phyloP scores from a whole-genome alignment of 2,888 invertebrate genomes.

The Blomia tropicalis region DNA sequence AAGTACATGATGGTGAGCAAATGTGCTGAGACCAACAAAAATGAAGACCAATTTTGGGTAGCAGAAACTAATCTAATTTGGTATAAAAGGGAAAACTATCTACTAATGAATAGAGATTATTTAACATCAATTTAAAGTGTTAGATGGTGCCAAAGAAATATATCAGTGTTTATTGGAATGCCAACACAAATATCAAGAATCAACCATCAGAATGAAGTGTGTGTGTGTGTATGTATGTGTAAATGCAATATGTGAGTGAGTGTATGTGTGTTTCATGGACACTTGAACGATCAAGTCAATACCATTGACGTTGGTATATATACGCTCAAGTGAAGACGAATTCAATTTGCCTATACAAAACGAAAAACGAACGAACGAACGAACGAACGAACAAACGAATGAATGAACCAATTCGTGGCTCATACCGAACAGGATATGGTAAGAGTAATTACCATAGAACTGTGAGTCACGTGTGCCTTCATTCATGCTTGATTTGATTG shows the following conservation, averaged over 20 bases:
- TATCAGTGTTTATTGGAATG: too few species aligned
- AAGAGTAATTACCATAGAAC: not conserved
- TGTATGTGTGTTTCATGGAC: not conserved
- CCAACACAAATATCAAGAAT: too few species aligned
- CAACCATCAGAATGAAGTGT: too few species aligned
- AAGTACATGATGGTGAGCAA: too few species aligned
- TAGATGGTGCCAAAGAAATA: too few species aligned
- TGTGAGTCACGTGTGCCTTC: not conserved
- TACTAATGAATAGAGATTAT: constrained; percentile 8
- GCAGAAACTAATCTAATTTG: not conserved
- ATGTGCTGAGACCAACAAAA: not conserved
- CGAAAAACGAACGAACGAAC: too few species aligned
- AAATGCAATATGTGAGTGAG: not conserved
- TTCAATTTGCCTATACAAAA: not conserved
- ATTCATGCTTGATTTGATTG: constrained; percentile 12
- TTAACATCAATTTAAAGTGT: constrained; percentile 11
- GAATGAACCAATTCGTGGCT: not conserved
- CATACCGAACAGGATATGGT: not conserved
- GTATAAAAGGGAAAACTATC: not conserved
- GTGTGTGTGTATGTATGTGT: too few species aligned
- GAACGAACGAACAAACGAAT: too few species aligned
- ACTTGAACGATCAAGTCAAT: not conserved
- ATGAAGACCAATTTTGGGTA: not conserved
- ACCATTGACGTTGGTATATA: not conserved
- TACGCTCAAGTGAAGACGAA: not conserved